These are phyloP conservation scores for Promerops cafer DNA, from an alignment of 2,113 vertebrate species.

Conservation along the genomic window DNA sequence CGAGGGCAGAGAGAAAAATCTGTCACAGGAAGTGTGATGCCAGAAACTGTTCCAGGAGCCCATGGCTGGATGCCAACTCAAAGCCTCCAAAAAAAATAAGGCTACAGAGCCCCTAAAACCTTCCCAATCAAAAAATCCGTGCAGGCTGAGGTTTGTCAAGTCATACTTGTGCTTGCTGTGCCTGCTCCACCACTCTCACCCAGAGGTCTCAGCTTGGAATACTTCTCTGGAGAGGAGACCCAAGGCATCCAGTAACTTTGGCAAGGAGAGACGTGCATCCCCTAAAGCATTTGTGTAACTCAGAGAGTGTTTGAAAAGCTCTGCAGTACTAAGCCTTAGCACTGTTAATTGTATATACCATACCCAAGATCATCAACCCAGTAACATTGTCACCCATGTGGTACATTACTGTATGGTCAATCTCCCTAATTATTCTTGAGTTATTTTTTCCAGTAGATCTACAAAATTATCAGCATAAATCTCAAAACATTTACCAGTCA, in stretches of 20 bases:
- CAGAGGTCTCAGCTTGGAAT: neutral
- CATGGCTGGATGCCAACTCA: neutral
- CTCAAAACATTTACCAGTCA: conserved; percentile 48
- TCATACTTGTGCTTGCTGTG: neutral
- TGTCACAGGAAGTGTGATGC: neutral
- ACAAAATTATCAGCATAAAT: conserved; percentile 26
- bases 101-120: neutral
- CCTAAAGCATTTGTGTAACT: conserved; percentile 9
- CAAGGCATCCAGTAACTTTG: conserved; percentile 19
- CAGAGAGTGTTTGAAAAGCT: conserved; percentile 19
- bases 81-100: neutral
- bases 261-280: conserved; percentile 43
- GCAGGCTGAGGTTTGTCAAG: neutral
- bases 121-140: neutral
- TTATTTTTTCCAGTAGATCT: conserved; percentile 50
- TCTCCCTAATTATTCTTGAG: conserved; percentile 54
- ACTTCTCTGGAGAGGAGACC: conserved; percentile 4
- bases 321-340: neutral
- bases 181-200: neutral
- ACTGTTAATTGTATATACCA: conserved; percentile 41
- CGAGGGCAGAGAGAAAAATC: neutral
- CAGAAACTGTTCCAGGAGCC: neutral
- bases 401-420: conserved; percentile 16
- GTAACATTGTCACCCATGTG: neutral
- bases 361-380: conserved; percentile 1